A percentile compares a stretch with the other conserved stretches of the same genome.
Evolutionary conservation across 2,797 vertebrate genomes (phyloP).

Genomic region (Emys orbicularis): DNA sequence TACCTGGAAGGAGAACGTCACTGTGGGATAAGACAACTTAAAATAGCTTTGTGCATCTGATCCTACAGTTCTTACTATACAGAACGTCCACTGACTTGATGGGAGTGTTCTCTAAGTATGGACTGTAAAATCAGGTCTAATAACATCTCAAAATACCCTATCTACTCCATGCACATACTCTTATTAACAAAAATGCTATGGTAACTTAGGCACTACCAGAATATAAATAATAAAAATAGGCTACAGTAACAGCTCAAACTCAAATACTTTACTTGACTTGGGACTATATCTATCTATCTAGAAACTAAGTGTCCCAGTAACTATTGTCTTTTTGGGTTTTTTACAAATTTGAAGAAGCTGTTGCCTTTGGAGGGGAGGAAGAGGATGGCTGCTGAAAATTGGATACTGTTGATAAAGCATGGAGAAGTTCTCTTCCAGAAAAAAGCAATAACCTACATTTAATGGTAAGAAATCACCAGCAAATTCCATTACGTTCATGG

Average conservation of each 20-base stretch:
- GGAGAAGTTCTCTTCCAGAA: conserved; percentile 75
- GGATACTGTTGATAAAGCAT: conserved; percentile 73
- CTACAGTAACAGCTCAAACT: neutral
- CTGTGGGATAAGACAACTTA: neutral
- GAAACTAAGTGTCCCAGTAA: conserved; percentile 36
- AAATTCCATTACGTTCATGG: conserved; percentile 88
- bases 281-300: neutral
- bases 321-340: conserved; percentile 48
- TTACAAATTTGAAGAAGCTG: conserved; percentile 63
- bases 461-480: conserved; percentile 86
- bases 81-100: neutral
- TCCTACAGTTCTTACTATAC: neutral
- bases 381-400: conserved; percentile 73
- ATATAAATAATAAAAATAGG: neutral
- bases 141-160: neutral
- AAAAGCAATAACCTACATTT: conserved; percentile 80
- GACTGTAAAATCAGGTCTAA: neutral
- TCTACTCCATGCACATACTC: neutral
- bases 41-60: neutral
- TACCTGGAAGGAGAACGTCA: neutral
- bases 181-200: neutral
- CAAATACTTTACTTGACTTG: neutral
- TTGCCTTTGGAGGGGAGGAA: conserved; percentile 27
- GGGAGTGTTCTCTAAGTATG: fast-evolving
- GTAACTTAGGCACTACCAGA: neutral